Conservation (phyloP, 2,797 vertebrate genomes). For the Takifugu ocellatus region DNA sequence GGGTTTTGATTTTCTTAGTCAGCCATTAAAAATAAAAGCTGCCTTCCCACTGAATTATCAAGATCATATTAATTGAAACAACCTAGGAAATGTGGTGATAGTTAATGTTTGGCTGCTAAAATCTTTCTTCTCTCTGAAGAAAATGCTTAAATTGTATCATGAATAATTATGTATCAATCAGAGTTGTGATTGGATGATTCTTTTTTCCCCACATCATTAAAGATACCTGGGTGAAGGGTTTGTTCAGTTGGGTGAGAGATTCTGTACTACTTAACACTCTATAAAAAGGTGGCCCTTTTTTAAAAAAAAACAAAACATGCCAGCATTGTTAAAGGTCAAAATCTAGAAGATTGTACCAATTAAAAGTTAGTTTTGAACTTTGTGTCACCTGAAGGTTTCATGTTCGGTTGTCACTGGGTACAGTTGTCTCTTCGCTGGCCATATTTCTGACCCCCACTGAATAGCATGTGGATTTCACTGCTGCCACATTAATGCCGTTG, state of each 20-base stretch:
- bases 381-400: conserved; percentile 37
- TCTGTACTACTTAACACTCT: too few species aligned
- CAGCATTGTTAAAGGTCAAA: conserved; percentile 1
- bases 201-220: too few species aligned
- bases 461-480: conserved; percentile 35
- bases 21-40: conserved; percentile 2
- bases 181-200: too few species aligned
- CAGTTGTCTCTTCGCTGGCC: conserved; percentile 27
- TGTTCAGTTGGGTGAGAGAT: too few species aligned
- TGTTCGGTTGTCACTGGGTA: conserved; percentile 11
- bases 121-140: conserved; percentile 12
- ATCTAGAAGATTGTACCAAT: background rate
- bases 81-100: too few species aligned
- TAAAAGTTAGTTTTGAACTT: conserved; percentile 1
- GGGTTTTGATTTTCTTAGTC: conserved; percentile 12
- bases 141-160: background rate
- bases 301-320: conserved; percentile 2
- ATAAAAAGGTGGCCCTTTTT: background rate
- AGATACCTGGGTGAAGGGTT: too few species aligned
- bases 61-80: too few species aligned
- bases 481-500: conserved; percentile 33
- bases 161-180: too few species aligned
- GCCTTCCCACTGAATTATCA: conserved; percentile 7
- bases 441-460: conserved; percentile 46
- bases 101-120: background rate